Evolutionary conservation across 2,888 invertebrate species (phyloP).

Genomic region (Nymphalis urticae): DNA sequence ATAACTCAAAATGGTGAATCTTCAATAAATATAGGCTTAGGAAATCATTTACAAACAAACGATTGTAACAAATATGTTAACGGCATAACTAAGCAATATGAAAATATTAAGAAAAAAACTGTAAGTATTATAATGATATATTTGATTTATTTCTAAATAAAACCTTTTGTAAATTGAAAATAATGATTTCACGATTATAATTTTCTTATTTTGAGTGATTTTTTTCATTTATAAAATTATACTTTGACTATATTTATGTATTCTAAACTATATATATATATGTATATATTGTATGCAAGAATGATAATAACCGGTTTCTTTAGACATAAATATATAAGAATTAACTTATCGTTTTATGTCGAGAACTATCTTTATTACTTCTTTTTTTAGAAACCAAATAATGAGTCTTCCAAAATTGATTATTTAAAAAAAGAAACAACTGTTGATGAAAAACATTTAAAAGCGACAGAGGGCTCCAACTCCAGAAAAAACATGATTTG

Average conservation of each 20-base stretch:
- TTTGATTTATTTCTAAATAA: neutral
- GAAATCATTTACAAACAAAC: neutral
- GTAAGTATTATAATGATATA: conserved; percentile 7
- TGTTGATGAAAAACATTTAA: neutral
- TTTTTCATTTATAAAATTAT: no score
- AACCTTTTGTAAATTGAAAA: conserved; percentile 10
- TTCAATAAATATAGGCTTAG: neutral
- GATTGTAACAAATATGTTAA: neutral
- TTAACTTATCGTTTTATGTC: neutral
- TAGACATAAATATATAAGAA: neutral
- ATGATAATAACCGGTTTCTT: no score
- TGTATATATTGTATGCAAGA: no score
- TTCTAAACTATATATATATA: no score
- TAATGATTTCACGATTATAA: neutral
- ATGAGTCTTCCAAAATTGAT: neutral
- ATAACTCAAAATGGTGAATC: neutral
- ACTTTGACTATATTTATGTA: no score
- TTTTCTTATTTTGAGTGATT: neutral
- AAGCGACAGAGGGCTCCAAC: neutral
- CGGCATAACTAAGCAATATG: conserved; percentile 1
- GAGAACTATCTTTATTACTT: neutral
- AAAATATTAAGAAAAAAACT: neutral
- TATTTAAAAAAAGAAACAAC: neutral
- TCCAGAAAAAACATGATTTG: neutral
- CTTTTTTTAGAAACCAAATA: neutral